Evolutionary conservation across 2,888 invertebrate genomes (phyloP).

Genomic region (Rhagonycha fulva): DNA sequence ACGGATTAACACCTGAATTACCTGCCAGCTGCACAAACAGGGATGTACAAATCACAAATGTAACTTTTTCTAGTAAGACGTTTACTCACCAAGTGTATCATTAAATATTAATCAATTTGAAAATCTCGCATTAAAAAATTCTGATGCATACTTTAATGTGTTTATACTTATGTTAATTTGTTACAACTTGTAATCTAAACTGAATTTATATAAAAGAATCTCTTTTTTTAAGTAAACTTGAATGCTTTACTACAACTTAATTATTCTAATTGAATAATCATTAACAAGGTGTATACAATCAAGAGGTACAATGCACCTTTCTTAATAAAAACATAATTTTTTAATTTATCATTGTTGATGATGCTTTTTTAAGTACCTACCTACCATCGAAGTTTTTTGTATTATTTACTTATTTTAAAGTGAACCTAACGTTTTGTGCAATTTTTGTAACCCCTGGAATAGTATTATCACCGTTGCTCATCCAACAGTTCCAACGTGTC

Average conservation of each 20-base stretch:
- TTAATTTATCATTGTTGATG: too few relatives aligned
- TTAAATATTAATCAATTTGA: background rate
- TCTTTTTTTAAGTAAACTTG: background rate
- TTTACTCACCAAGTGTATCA: background rate
- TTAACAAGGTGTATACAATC: background rate
- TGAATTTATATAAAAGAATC: background rate
- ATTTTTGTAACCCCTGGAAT: constrained; percentile 11
- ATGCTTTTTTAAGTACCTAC: too few relatives aligned
- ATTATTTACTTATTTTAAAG: too few relatives aligned
- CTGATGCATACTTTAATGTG: background rate
- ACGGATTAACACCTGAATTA: constrained; percentile 30
- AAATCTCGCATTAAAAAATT: background rate
- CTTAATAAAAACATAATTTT: too few relatives aligned
- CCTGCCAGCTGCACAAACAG: constrained; percentile 27
- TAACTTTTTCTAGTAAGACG: background rate
- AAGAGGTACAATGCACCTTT: background rate
- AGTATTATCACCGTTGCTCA: constrained; percentile 30
- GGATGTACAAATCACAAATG: constrained; percentile 18
- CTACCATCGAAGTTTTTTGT: too few relatives aligned
- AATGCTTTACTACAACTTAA: background rate
- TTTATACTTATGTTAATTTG: background rate
- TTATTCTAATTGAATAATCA: background rate
- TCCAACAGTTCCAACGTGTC: constrained; percentile 33
- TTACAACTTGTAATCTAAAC: background rate
- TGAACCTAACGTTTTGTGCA: background rate